phyloP scores from a whole-genome alignment of 2,797 vertebrate species.

The Limosa lapponica region DNA sequence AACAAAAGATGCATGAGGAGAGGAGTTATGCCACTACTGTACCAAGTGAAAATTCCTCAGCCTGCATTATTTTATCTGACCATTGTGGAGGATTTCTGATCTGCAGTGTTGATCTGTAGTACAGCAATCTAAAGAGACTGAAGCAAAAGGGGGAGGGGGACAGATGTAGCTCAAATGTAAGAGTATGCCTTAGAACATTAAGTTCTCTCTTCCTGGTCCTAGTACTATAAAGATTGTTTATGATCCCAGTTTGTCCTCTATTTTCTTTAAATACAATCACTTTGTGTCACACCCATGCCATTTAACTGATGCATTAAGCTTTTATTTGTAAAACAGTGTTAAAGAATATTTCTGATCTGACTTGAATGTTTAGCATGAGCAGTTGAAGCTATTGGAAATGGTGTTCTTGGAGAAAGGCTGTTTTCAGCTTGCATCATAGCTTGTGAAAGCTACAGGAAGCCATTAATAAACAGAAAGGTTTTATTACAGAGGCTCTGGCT shows the following conservation, averaged over 20 bases:
- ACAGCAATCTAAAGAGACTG: not conserved
- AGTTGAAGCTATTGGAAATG: not conserved
- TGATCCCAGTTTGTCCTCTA: not conserved
- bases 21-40: not conserved
- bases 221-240: not conserved
- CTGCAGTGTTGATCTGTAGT: not conserved
- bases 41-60: not conserved
- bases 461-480: conserved; percentile 41
- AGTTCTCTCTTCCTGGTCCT: not conserved
- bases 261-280: not conserved
- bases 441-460: conserved; percentile 8
- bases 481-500: conserved; percentile 17
- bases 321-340: not conserved
- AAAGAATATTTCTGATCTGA: not conserved
- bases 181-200: not conserved
- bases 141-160: not conserved
- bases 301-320: not conserved
- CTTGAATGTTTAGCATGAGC: not conserved
- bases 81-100: not conserved
- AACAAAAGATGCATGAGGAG: not conserved
- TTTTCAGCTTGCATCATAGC: not conserved
- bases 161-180: not conserved
- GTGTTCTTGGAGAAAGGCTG: not conserved
- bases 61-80: not conserved
- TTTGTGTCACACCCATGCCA: not conserved